Percentiles rank a stretch among this genome's conserved stretches.
Conservation (phyloP, 2,888 invertebrate species). For the Stegana nigrithorax region DNA sequence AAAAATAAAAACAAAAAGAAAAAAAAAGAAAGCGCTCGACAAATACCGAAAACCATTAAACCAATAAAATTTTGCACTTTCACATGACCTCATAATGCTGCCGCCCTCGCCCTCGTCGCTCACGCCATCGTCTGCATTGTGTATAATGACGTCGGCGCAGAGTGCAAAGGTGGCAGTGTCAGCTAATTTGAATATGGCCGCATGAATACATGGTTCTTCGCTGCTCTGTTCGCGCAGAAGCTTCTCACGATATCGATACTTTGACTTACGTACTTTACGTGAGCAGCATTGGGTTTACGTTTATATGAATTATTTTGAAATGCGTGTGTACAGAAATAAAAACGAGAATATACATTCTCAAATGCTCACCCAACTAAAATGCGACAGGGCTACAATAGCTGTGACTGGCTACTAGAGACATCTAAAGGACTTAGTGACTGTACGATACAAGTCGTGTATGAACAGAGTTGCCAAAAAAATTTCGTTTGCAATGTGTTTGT, state of each 20-base stretch:
- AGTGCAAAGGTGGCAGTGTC: background rate
- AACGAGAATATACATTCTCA: too few species aligned
- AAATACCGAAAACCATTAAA: conserved; percentile 2
- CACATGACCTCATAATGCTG: conserved; percentile 16
- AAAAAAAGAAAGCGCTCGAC: background rate
- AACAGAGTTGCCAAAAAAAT: too few species aligned
- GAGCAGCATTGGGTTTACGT: background rate
- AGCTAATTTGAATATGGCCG: conserved; percentile 6
- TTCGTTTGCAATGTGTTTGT: too few species aligned
- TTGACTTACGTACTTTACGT: background rate
- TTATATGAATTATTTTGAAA: background rate
- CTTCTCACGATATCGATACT: conserved; percentile 17
- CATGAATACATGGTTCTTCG: too few species aligned
- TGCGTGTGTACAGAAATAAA: conserved; percentile 15
- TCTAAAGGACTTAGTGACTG: too few species aligned
- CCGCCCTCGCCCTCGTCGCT: background rate
- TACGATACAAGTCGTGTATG: too few species aligned
- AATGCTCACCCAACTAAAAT: too few species aligned
- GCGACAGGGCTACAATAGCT: too few species aligned
- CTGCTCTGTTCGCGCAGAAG: too few species aligned
- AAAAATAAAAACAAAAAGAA: background rate
- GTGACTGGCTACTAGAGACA: conserved; percentile 36
- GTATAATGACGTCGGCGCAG: background rate
- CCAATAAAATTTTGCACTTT: conserved; percentile 14
- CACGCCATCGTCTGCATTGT: background rate